Percentiles rank a stretch among this genome's conserved stretches.
Conservation (phyloP, 2,113 vertebrate genomes). For the Ageneiosus marmoratus region DNA sequence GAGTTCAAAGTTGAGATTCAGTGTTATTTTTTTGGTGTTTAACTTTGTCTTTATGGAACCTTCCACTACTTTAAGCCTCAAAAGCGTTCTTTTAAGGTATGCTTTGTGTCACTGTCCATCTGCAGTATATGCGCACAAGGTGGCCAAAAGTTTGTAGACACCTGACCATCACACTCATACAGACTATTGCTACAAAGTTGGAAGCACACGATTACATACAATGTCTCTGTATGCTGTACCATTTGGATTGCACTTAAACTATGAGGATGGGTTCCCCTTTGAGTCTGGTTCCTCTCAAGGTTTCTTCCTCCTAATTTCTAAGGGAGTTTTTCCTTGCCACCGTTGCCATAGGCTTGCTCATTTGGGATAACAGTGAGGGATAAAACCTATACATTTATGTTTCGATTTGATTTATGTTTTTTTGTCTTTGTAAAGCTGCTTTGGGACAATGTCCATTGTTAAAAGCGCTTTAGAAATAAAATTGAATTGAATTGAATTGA, state of each 20-base stretch:
- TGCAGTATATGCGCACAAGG: background rate
- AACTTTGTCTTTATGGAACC: background rate
- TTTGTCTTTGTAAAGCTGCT: too few relatives aligned
- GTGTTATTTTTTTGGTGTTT: background rate
- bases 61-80: background rate
- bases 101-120: background rate
- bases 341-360: too few relatives aligned
- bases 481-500: too few relatives aligned
- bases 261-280: too few relatives aligned
- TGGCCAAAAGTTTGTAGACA: background rate
- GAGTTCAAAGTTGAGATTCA: background rate
- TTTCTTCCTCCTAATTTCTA: too few relatives aligned
- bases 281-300: too few relatives aligned
- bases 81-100: background rate
- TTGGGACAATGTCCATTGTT: too few relatives aligned
- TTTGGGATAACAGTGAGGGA: too few relatives aligned
- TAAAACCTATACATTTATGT: too few relatives aligned
- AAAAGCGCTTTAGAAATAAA: too few relatives aligned
- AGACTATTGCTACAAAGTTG: background rate
- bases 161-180: background rate
- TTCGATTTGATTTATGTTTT: too few relatives aligned
- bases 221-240: background rate
- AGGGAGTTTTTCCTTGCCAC: too few relatives aligned
- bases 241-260: background rate
- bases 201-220: background rate